Conservation (phyloP, 2,888 invertebrate species). For the Trichopoda pennipes region DNA sequence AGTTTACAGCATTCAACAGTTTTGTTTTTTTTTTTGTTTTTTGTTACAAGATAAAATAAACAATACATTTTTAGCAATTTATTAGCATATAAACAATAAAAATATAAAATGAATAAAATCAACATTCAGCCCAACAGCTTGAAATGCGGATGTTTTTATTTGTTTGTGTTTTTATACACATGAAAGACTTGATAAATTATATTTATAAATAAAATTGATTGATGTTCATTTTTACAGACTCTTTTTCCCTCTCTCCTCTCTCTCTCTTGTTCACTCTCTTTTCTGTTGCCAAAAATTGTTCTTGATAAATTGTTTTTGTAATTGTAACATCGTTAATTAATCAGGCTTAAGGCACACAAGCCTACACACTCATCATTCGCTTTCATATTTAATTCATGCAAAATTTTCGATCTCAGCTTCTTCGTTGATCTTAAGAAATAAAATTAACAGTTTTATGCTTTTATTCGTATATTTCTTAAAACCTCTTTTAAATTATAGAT, state of each 20-base stretch:
- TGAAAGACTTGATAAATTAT: slow-evolving; percentile 43
- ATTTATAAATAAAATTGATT: slow-evolving; percentile 33
- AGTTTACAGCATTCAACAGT: slow-evolving; percentile 41
- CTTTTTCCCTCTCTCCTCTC: no score
- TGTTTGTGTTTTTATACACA: not conserved
- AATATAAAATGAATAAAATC: slow-evolving; percentile 37
- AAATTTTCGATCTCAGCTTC: slow-evolving; percentile 20
- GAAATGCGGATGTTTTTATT: not conserved
- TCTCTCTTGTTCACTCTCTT: no score
- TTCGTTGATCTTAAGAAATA: not conserved
- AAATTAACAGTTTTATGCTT: no score
- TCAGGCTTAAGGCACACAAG: slow-evolving; percentile 56
- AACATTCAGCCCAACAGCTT: slow-evolving; percentile 13
- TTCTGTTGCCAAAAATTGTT: slow-evolving; percentile 17
- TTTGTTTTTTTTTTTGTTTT: slow-evolving; percentile 7
- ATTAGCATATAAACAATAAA: slow-evolving; percentile 57
- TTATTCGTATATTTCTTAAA: no score
- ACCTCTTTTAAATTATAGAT: no score
- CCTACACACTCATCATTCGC: slow-evolving; percentile 6
- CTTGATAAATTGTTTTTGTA: slow-evolving; percentile 37
- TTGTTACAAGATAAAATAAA: slow-evolving; percentile 44
- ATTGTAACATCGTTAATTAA: slow-evolving; percentile 9
- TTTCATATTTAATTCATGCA: not conserved
- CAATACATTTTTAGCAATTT: slow-evolving; percentile 6
- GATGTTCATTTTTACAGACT: slow-evolving; percentile 41